These are phyloP conservation scores for Xiphophorus maculatus DNA, from an alignment of 2,113 vertebrate genomes.

Conservation along the genomic window DNA sequence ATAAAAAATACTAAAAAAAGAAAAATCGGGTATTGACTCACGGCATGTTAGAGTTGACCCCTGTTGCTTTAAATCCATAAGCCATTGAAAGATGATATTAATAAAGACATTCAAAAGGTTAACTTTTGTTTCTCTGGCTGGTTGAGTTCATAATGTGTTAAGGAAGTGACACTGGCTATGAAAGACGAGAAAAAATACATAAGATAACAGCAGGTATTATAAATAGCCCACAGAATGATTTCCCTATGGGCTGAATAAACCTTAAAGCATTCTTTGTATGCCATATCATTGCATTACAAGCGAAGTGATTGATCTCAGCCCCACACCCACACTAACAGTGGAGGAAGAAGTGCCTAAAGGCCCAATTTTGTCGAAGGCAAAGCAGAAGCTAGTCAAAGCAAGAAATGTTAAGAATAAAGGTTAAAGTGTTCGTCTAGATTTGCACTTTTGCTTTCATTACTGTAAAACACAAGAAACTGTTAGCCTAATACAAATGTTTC, in stretches of 20 bases:
- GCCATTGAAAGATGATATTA: constrained; percentile 44
- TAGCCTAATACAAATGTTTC: neutral
- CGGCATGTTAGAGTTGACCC: neutral
- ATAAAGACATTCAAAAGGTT: constrained; percentile 44
- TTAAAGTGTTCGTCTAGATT: neutral
- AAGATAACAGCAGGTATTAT: constrained; percentile 37
- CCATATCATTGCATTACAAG: constrained; percentile 64
- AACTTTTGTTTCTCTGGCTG: constrained; percentile 38
- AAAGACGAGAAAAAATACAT: constrained; percentile 24
- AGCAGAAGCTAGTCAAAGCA: constrained; percentile 18
- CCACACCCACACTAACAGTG: constrained; percentile 60
- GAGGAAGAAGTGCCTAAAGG: constrained; percentile 58
- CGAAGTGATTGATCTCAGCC: constrained; percentile 61
- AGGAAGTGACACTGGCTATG: constrained; percentile 17
- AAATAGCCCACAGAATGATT: constrained; percentile 66
- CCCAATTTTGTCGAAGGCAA: constrained; percentile 50
- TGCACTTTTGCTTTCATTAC: neutral
- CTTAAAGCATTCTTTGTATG: constrained; percentile 67
- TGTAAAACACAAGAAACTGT: neutral
- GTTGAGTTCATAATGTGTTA: constrained; percentile 19
- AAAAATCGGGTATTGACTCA: constrained; percentile 56
- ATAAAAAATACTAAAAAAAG: constrained; percentile 8
- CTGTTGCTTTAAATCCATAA: constrained; percentile 24
- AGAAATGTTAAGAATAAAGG: constrained; percentile 3
- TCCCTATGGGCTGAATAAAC: constrained; percentile 60